phyloP scores from a whole-genome alignment of 2,113 vertebrate genomes.

The Crypturellus undulatus region DNA sequence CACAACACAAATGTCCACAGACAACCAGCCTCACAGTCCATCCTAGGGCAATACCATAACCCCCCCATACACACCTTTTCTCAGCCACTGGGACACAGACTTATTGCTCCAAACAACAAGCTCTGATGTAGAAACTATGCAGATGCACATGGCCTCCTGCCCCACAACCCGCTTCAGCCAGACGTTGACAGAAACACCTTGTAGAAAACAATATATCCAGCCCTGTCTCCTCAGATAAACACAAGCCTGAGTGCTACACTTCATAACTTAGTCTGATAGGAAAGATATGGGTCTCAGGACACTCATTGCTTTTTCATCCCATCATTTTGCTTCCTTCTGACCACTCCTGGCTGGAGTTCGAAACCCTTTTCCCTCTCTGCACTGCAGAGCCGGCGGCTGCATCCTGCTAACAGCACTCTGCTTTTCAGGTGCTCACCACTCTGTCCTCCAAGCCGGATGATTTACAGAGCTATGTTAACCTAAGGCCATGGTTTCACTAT shows the following conservation, averaged over 20 bases:
- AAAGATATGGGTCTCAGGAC: background rate
- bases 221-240: background rate
- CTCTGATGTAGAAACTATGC: rapidly evolving
- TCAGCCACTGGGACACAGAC: background rate
- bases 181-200: rapidly evolving
- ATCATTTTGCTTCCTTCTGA: background rate
- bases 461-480: too few species aligned
- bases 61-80: too few species aligned
- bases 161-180: background rate
- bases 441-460: too few species aligned
- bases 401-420: background rate
- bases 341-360: background rate
- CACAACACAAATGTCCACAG: background rate
- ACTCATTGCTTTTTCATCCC: background rate
- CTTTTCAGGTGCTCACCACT: background rate
- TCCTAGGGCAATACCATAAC: background rate
- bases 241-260: background rate
- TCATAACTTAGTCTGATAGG: background rate
- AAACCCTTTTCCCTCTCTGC: background rate
- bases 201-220: background rate
- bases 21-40: background rate
- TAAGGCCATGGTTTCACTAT: too few species aligned
- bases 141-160: background rate
- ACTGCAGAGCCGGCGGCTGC: background rate
- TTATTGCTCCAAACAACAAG: background rate